Conservation (phyloP, 2,797 vertebrate species). For the Percopsis omiscomaycus region DNA sequence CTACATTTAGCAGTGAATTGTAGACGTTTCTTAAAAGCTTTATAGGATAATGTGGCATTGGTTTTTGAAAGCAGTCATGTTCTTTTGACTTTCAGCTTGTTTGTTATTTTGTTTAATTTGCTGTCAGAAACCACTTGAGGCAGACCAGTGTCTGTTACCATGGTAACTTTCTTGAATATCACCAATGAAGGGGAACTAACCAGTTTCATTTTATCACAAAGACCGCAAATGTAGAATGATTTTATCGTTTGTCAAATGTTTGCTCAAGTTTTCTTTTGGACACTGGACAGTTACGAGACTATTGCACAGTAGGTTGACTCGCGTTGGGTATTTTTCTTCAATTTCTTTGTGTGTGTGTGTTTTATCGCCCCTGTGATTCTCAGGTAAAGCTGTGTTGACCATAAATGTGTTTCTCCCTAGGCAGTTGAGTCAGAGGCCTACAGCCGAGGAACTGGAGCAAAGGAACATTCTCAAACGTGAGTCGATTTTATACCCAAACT, state of each 20-base stretch:
- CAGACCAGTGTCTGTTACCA: too few relatives aligned
- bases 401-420: constrained; percentile 77
- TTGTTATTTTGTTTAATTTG: not conserved
- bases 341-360: not conserved
- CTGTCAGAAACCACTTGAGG: constrained; percentile 1
- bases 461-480: constrained; percentile 99
- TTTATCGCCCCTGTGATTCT: constrained; percentile 7
- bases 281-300: constrained; percentile 3
- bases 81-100: too few relatives aligned
- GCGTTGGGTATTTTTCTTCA: not conserved
- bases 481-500: constrained; percentile 52
- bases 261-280: constrained; percentile 14
- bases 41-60: not conserved
- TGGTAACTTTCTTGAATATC: not conserved
- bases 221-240: not conserved
- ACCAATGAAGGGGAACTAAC: constrained; percentile 19
- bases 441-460: constrained; percentile 96
- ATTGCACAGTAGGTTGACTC: constrained; percentile 5
- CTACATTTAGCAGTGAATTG: not conserved
- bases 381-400: constrained; percentile 28
- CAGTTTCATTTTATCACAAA: constrained; percentile 11
- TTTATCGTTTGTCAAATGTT: not conserved
- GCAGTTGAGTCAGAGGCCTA: constrained; percentile 96
- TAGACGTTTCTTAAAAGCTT: not conserved
- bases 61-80: too few relatives aligned